A percentile compares a stretch with the other conserved stretches of the same genome.
Conservation (phyloP, 2,888 invertebrate genomes). For the Melieria picta region DNA sequence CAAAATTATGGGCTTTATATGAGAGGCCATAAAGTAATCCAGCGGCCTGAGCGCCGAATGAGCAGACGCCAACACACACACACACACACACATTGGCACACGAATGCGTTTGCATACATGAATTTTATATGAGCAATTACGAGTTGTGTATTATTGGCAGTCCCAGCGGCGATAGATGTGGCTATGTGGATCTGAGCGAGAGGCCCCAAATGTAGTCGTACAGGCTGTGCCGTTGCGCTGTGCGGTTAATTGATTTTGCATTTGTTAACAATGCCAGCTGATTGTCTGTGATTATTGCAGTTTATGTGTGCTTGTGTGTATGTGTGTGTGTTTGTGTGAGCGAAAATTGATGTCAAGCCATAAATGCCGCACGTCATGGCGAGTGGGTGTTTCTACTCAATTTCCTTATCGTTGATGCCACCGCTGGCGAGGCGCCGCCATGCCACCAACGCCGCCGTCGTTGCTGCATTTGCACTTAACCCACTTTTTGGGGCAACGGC, state of each 20-base stretch:
- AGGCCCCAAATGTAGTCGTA: neutral
- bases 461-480: too few relatives aligned
- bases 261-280: neutral
- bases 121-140: slow-evolving; percentile 10
- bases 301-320: neutral
- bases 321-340: neutral
- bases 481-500: too few relatives aligned
- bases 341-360: too few relatives aligned
- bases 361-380: too few relatives aligned
- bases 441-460: too few relatives aligned
- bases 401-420: too few relatives aligned
- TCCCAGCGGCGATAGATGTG: too few relatives aligned
- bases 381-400: too few relatives aligned
- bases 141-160: neutral
- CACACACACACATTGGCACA: too few relatives aligned
- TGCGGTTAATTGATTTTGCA: neutral
- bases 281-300: neutral
- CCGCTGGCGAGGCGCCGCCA: too few relatives aligned
- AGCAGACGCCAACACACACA: too few relatives aligned
- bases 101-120: slow-evolving; percentile 7
- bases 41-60: neutral
- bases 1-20: neutral
- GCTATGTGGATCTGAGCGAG: too few relatives aligned
- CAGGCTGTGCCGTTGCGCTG: neutral
- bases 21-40: neutral